Percentiles rank a stretch among this genome's conserved stretches.
Conservation (phyloP, 2,113 vertebrate species). For the Gallinago undulata region DNA sequence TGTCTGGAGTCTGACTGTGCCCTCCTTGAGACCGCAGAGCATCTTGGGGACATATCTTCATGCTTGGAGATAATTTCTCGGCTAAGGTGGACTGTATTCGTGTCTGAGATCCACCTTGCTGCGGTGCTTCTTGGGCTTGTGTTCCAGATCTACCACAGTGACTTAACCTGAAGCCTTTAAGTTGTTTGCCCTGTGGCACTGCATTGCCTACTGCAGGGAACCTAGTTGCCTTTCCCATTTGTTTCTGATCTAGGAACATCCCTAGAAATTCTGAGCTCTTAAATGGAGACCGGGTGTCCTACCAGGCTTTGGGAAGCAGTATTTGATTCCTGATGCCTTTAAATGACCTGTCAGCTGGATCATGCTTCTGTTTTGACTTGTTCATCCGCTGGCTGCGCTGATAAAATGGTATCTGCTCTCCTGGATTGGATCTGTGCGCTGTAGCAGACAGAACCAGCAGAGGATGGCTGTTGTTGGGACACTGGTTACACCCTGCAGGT, state of each 20-base stretch:
- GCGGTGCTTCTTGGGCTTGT: not conserved
- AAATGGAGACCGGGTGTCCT: not conserved
- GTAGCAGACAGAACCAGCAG: not conserved
- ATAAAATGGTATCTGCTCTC: not conserved
- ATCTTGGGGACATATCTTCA: not conserved
- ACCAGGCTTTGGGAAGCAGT: not conserved
- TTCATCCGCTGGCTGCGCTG: not conserved
- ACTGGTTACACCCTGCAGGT: not conserved
- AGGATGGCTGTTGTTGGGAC: not conserved
- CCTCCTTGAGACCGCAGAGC: not conserved
- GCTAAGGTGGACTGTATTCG: not conserved
- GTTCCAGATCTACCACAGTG: not conserved
- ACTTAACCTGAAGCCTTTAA: not conserved
- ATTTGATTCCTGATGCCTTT: not conserved
- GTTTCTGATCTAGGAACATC: not conserved
- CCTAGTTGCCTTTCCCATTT: not conserved
- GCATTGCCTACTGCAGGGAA: not conserved
- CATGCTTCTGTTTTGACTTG: not conserved
- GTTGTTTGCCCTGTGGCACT: not conserved
- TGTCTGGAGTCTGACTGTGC: not conserved
- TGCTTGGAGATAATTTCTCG: not conserved
- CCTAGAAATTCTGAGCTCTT: not conserved
- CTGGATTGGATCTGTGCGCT: not conserved
- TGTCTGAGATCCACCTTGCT: not conserved
- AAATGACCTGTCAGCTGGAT: not conserved